These are phyloP conservation scores for Drosophila prostipennis DNA, from an alignment of 2,888 invertebrate genomes.

Conservation along the genomic window DNA sequence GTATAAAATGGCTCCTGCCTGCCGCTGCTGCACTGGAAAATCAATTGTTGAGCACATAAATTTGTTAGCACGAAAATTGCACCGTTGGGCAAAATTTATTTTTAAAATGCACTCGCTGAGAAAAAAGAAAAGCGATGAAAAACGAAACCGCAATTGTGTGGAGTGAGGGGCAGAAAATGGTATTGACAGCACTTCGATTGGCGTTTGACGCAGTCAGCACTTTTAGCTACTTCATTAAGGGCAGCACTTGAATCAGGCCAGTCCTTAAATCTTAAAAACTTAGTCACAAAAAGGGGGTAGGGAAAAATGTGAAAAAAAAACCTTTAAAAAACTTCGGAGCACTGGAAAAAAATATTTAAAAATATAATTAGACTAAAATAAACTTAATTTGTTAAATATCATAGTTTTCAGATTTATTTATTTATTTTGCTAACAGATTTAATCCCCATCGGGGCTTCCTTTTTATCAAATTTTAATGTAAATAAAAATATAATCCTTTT, in stretches of 20 bases:
- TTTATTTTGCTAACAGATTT: no score
- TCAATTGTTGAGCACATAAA: conserved; percentile 77
- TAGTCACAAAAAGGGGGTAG: not conserved
- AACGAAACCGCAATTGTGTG: conserved; percentile 20
- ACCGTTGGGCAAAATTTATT: conserved; percentile 76
- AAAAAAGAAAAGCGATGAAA: conserved; percentile 30
- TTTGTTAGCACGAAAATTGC: conserved; percentile 75
- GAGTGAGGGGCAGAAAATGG: conserved; percentile 22
- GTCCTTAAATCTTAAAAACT: not conserved
- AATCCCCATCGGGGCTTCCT: no score
- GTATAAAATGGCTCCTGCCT: conserved; percentile 41
- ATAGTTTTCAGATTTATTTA: no score
- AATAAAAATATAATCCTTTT: no score
- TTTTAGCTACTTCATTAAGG: conserved; percentile 57
- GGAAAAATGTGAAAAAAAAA: not conserved
- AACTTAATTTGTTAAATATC: no score
- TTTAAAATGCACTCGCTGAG: conserved; percentile 59
- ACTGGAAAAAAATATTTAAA: no score
- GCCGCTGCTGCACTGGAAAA: conserved; percentile 70
- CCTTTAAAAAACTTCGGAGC: accelerated
- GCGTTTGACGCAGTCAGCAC: conserved; percentile 34
- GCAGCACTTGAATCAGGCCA: conserved; percentile 15
- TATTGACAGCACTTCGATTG: conserved; percentile 48
- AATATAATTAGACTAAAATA: no score
- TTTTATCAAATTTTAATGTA: no score